Base-by-base conservation (phyloP, 2,888 invertebrate genomes). In the Meteorus cinctellus region DNA sequence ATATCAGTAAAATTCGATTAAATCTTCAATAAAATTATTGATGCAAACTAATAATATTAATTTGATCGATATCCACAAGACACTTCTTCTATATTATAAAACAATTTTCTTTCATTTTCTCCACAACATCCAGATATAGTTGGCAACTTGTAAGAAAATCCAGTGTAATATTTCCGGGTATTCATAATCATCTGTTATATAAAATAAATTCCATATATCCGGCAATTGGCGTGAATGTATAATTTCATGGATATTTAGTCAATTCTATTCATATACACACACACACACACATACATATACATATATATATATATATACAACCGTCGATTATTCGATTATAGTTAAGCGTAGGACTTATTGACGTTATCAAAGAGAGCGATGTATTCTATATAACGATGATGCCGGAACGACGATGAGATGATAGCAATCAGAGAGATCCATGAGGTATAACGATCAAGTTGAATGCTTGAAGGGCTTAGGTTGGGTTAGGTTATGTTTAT, bases 271-370 rank as follows among this genome's bases (percentile, higher is more conserved):
- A 55, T 19, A 48, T 16, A 55, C 8, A 55, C 19, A 55, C 5
- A 55, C 19, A 24, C 3, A 19, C 2, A 16, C 16, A 4, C 4
- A 48, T 36, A 36, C 19, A 55, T n/a, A 48, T 16, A 55, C 24
- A 24, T 55, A 55, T n/a, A 55, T 55, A 24, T 3, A 8, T 8
- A n/a, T 48, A 16, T 4, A 48, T 36, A 24, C 16, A 24, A 65
- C 66, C 66, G 24, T 66, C 36, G 66, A 45, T 66, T 66, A 66
- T 66, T 66, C 66, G 66, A 66, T 36, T 45, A 66, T 63, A 63
- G 63, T 63, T 63, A 34, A 24, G 66, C 41, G 36, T 19, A 19
- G 55, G 41, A 45, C 24, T 66, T 66, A 66, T 66, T 66, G 66
- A 66, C 66, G 66, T 45, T 36, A 66, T 66, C 66, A 66, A 66